phyloP scores from a whole-genome alignment of 2,797 vertebrate genomes.

The Todus mexicanus region DNA sequence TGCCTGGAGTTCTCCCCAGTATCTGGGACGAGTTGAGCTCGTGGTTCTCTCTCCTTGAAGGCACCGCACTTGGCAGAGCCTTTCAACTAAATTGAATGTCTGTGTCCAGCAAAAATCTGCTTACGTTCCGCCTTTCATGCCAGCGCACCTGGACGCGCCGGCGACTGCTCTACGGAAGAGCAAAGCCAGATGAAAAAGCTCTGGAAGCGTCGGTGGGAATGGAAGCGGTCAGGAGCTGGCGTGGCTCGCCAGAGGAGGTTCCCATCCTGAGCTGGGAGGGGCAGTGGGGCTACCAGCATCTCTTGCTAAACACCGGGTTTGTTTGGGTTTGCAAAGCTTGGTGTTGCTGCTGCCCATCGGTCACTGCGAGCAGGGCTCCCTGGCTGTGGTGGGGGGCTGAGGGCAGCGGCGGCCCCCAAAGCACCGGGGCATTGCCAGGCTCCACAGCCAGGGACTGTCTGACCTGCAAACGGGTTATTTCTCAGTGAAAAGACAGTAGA shows the following conservation, averaged over 20 bases:
- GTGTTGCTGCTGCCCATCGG: background rate
- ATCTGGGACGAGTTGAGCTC: background rate
- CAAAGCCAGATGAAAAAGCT: background rate
- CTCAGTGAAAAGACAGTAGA: slow-evolving; percentile 55
- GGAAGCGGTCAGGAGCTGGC: background rate
- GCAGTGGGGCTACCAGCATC: background rate
- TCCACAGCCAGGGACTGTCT: slow-evolving; percentile 1
- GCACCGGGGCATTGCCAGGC: background rate
- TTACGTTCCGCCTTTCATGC: background rate
- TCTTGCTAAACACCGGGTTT: accelerated
- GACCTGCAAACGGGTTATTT: slow-evolving; percentile 55
- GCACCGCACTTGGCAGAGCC: background rate
- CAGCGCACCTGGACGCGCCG: background rate
- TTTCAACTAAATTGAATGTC: background rate
- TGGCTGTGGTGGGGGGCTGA: background rate
- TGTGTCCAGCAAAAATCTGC: background rate
- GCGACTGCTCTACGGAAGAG: background rate
- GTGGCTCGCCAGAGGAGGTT: background rate
- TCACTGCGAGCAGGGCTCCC: background rate
- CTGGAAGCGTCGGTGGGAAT: background rate
- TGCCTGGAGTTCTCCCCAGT: background rate
- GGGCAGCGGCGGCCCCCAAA: background rate
- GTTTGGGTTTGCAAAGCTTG: background rate
- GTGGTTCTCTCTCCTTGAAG: background rate
- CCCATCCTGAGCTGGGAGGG: background rate